phyloP scores from a whole-genome alignment of 2,113 vertebrate genomes.

The Pelmatolapia mariae region DNA sequence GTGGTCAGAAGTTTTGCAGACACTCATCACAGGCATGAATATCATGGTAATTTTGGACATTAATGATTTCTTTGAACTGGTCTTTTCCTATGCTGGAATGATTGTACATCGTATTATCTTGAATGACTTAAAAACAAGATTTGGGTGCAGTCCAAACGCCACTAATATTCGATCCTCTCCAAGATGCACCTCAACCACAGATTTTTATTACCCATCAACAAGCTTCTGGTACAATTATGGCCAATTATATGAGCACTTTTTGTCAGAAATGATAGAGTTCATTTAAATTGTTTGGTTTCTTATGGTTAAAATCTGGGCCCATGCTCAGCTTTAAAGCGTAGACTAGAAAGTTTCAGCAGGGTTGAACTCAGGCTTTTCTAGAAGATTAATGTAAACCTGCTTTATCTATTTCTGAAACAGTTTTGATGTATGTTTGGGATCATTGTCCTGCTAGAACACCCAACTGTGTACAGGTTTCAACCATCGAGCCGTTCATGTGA shows the following conservation, averaged over 20 bases:
- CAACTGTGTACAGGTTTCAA: background rate
- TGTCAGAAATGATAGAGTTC: background rate
- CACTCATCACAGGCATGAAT: background rate
- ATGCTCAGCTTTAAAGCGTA: background rate
- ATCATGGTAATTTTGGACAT: background rate
- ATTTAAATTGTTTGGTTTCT: background rate
- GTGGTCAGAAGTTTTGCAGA: background rate
- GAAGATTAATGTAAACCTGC: accelerated
- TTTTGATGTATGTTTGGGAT: background rate
- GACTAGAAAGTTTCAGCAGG: background rate
- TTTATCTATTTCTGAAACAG: background rate
- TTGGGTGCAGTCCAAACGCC: background rate
- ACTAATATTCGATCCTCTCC: background rate
- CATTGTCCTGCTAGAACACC: background rate
- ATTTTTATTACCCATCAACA: background rate
- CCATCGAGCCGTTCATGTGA: accelerated
- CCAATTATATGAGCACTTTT: background rate
- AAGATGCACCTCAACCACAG: accelerated
- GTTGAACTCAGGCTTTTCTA: background rate
- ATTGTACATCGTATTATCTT: background rate
- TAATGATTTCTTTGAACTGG: accelerated
- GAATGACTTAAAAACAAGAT: accelerated
- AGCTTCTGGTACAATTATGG: background rate
- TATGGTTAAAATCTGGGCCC: background rate
- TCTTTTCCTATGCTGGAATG: background rate